Evolutionary conservation across 2,113 vertebrate species (phyloP).

Genomic region (Dicerorhinus sumatrensis): DNA sequence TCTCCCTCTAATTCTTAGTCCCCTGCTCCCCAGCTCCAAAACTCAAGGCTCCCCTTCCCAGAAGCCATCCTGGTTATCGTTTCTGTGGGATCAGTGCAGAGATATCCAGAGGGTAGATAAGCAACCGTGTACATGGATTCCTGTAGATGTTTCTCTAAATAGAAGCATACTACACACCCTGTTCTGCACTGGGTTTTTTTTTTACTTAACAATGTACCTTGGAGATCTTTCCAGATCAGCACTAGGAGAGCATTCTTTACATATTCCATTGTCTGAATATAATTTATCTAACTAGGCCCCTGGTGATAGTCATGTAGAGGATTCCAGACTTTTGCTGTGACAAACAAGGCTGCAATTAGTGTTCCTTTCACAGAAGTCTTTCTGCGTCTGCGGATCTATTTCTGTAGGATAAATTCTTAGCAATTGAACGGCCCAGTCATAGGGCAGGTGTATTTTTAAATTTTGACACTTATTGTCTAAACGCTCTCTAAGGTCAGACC

Average conservation of each 20-base stretch:
- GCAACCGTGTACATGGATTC: background rate
- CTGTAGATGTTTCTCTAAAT: background rate
- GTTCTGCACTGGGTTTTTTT: background rate
- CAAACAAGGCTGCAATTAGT: background rate
- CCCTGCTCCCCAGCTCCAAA: background rate
- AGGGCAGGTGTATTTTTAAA: background rate
- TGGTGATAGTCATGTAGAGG: background rate
- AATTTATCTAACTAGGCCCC: background rate
- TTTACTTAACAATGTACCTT: background rate
- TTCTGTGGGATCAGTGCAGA: background rate
- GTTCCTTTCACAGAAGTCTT: background rate
- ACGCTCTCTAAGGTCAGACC: background rate
- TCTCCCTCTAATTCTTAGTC: background rate
- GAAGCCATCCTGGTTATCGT: background rate
- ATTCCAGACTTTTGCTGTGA: background rate
- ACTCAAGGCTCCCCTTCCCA: background rate
- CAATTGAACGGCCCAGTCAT: background rate
- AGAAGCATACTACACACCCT: background rate
- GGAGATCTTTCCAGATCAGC: constrained; percentile 14
- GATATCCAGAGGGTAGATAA: background rate
- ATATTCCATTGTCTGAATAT: background rate
- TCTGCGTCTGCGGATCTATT: background rate
- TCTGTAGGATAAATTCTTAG: background rate
- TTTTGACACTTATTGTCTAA: background rate
- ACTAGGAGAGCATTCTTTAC: constrained; percentile 25